phyloP scores from a whole-genome alignment of 2,113 vertebrate genomes.

The Leiothrix lutea region DNA sequence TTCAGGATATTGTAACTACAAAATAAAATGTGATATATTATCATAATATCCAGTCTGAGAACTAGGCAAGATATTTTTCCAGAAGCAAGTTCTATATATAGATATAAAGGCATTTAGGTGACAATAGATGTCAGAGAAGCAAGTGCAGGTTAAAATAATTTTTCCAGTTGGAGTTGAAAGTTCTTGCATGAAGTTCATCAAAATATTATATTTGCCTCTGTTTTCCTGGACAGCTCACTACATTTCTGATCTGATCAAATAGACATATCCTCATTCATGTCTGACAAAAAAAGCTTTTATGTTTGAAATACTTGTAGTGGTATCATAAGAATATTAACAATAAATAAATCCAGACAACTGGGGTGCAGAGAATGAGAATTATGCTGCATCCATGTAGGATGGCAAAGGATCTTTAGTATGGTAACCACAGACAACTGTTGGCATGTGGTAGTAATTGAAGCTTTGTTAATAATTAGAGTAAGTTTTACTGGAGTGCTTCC shows the following conservation, averaged over 20 bases:
- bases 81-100: neutral
- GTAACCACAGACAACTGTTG: conserved; percentile 20
- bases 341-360: neutral
- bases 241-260: neutral
- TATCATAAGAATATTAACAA: neutral
- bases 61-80: neutral
- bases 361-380: neutral
- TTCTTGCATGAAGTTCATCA: neutral
- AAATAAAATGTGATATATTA: neutral
- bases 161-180: neutral
- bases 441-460: conserved; percentile 19
- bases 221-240: neutral
- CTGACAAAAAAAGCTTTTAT: neutral
- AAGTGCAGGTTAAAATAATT: neutral
- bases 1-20: neutral
- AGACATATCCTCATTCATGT: neutral
- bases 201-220: neutral
- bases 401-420: neutral
- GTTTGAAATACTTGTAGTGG: neutral
- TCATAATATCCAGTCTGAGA: neutral
- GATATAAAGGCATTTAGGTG: neutral
- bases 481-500: neutral
- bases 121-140: neutral
- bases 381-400: neutral
- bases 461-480: conserved; percentile 29